Evolutionary conservation across 2,797 vertebrate genomes (phyloP), one percentile per base, ranked within the genome.

Genomic region (Paramormyrops hopkinsi): DNA sequence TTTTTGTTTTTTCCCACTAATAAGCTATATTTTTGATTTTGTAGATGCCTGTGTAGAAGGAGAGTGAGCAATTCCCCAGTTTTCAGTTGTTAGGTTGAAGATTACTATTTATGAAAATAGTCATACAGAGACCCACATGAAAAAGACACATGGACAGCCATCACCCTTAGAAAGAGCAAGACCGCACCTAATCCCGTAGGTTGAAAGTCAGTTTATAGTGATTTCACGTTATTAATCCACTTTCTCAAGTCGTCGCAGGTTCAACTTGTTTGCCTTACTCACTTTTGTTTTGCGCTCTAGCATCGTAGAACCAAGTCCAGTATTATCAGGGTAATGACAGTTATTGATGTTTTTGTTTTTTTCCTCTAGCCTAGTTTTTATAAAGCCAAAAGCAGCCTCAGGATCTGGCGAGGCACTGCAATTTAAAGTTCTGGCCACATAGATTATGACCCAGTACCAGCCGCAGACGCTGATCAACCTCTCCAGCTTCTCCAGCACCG

Each of bases 401-500:
- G 73, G 94, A 96, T 90, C 91, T 95, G 0, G 94, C 94, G 90
- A 93, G 95, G 89, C 94, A 95, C 92, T 93, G 93, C 93, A 94
- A 94, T 89, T 92, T 95, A 90, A 94, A 95, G 93, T 90, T 90
- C 91, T 86, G 94, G 94, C 96, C 90, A 92, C 93, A 87, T 94
- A 94, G 95, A 95, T 96, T 95, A 97, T 96, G 96, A 96, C 96
- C 94, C 96, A 96, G 93, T 97, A 96, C 92, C 96, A 94, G 91
- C 93, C 95, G 53, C 96, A 95, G 91, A 92, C 95, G 56, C 93
- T 97, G 91, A 96, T 97, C 94, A 96, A 96, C 92, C 94, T 95
- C 90, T 95, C 96, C 91, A 95, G 94, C 93, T 97, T 97, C 91
- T 96, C 96, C 91, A 96, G 95, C 0, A 83, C 87, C 29, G 93